phyloP scores from a whole-genome alignment of 2,113 vertebrate species.

The Xiphorhynchus elegans region DNA sequence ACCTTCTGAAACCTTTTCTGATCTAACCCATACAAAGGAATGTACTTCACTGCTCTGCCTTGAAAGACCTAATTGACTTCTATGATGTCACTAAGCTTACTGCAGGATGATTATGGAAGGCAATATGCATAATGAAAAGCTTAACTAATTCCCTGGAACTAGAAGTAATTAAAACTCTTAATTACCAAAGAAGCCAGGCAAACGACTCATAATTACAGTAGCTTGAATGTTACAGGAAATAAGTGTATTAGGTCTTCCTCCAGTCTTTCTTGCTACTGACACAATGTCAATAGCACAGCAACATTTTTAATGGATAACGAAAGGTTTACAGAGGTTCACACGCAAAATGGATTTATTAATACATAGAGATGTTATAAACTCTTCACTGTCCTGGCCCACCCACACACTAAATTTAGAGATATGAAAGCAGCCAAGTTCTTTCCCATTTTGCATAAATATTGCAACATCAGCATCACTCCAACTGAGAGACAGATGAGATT shows the following conservation, averaged over 20 bases:
- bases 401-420: constrained; percentile 23
- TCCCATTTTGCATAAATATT: not conserved
- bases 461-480: constrained; percentile 37
- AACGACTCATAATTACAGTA: constrained; percentile 73
- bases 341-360: constrained; percentile 30
- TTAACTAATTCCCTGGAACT: constrained; percentile 74
- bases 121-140: constrained; percentile 59
- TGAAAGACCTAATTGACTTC: constrained; percentile 76
- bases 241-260: constrained; percentile 16
- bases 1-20: constrained; percentile 55
- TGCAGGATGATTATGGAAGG: constrained; percentile 58
- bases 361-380: not conserved
- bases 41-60: constrained; percentile 38
- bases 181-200: constrained; percentile 67
- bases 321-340: not conserved
- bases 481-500: constrained; percentile 40
- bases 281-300: not conserved
- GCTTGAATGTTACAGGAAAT: constrained; percentile 43
- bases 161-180: constrained; percentile 77
- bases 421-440: constrained; percentile 34
- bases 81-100: constrained; percentile 69
- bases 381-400: not conserved
- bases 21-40: constrained; percentile 63
- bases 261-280: constrained; percentile 4
- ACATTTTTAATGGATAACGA: not conserved